Base-by-base conservation (phyloP, 2,113 vertebrate genomes). In the Aramus guarauna region DNA sequence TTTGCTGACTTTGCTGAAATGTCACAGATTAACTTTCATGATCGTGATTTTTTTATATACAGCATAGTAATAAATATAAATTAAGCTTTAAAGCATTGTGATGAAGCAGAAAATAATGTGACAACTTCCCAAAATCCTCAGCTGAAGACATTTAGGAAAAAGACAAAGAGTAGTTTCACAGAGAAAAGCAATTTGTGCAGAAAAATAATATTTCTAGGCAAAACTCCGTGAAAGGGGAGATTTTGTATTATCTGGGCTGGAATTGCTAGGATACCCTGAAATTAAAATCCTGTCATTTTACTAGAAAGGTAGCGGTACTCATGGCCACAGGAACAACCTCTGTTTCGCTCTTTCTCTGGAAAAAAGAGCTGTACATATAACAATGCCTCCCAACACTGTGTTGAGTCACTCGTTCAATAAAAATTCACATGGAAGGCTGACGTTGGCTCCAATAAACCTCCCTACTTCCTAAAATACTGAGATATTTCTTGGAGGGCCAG, bases 1-100 rank as follows among this genome's bases (percentile, higher is more conserved):
- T 89, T 91, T 95, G 66, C 92, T 95, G 94, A 90, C 76, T 87
- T 87, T 2, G 22, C 39, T 90, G 48, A 94, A 92, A 82, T 89
- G 62, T 78, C 80, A 73, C 71, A 88, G 58, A 62, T 90, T 91
- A 78, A 41, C 27, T 85, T 89, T 62, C 69, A 69, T 68, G n/a
- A 73, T 17, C 16, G 19, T 10, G 6, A 37, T 52, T 78, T 91
- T 91, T 94, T 93, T 56, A 60, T 53, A 56, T 62, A 68, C 0
- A 9, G 48, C 15, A 43, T 21, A 47, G 32, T 37, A 92, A 91
- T 41, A 79, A 91, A 91, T 81, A 84, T 29, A 86, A 92, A 69
- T 80, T 74, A 84, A 84, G 29, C 24, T 88, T 90, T 83, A 78
- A 92, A 91, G 4, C 9, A 32, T 39, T 84, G 50, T 41, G 29